Evolutionary conservation across 92 coral and sea anemone species (phyloP).

Genomic region (Porites cylindrica): DNA sequence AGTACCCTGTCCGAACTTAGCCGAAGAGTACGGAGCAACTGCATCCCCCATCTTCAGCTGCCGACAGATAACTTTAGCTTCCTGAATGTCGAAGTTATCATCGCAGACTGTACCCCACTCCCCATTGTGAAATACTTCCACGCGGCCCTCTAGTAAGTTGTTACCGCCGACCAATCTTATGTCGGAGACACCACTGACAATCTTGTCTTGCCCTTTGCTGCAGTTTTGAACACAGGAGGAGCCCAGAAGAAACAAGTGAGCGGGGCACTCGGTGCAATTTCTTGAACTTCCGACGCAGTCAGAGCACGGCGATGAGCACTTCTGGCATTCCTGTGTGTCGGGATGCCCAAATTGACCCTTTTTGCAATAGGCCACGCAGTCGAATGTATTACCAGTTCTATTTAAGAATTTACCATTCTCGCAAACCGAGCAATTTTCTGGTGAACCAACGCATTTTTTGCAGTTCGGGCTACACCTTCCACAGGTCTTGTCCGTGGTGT

Average conservation of each 20-base stretch:
- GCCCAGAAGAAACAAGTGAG: conserved; percentile 21
- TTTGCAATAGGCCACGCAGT: conserved; percentile 73
- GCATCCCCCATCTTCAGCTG: conserved; percentile 85
- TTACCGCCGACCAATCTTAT: conserved; percentile 79
- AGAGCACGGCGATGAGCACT: conserved; percentile 57
- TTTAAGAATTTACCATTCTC: conserved; percentile 63
- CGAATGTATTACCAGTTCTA: conserved; percentile 41
- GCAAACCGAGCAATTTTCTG: conserved; percentile 74
- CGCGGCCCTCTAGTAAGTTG: conserved; percentile 74
- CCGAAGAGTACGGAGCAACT: conserved; percentile 13
- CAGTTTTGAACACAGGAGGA: conserved; percentile 57
- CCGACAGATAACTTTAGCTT: conserved; percentile 85
- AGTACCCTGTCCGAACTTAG: conserved; percentile 72
- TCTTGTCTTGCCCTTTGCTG: conserved; percentile 3
- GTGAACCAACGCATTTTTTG: conserved; percentile 54
- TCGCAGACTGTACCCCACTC: conserved; percentile 96
- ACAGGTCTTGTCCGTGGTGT: conserved; percentile 42
- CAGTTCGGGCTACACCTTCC: conserved; percentile 80
- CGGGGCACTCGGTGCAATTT: conserved; percentile 68
- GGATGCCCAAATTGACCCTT: conserved; percentile 63
- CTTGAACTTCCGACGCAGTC: conserved; percentile 57
- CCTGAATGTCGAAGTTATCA: conserved; percentile 76
- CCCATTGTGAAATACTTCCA: conserved; percentile 78
- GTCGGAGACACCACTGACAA: conserved; percentile 77
- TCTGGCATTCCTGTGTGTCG: conserved; percentile 22